Evolutionary conservation across 2,888 invertebrate species (phyloP), one percentile per base, ranked within the genome.

Genomic region (Bombyx huttoni): DNA sequence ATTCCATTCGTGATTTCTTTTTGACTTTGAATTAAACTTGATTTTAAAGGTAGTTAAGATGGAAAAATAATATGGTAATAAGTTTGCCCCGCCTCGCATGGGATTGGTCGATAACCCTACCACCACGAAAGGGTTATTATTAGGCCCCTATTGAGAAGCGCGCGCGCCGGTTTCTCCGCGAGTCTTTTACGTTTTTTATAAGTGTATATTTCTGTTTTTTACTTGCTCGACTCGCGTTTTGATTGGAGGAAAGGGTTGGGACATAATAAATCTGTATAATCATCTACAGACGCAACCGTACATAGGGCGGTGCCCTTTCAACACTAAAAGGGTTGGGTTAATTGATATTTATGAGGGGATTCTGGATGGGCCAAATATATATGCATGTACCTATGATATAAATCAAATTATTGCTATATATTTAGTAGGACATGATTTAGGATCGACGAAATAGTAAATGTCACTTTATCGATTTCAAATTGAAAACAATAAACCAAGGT

Each of bases 41-140:
- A 24, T 24, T 24, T 3, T 24, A 24, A 24, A 24, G 2, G 24
- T 40, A 8, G 12, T 40, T 12, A 40, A 12, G 40, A 10, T 10
- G 40, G 7, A 65, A 64, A 51, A 35, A 46, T 49, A 53, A 55
- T 58, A 54, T 47, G 53, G 49, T 59, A 48, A 61, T 58, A 57
- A 58, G 58, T 34, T 53, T 59, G 81, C 84, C 70, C 81, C 89
- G 84, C 88, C 88, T 78, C 67, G 54, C 65, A 53, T 63, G 62
- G 62, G 70, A 88, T 88, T 89, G 88, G 89, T 62, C 69, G 81
- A 51, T 75, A 83, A 79, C 84, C 84, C 80, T 83, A 80, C 75
- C 70, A 63, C 62, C 55, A 62, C 65, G 73, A 84, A 88, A 84
- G 87, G 86, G 87, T 87, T 88, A 87, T 85, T 86, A 86, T 76